Evolutionary conservation across 2,888 invertebrate genomes (phyloP), one percentile per base, ranked within the genome.

Genomic region (Actias luna): DNA sequence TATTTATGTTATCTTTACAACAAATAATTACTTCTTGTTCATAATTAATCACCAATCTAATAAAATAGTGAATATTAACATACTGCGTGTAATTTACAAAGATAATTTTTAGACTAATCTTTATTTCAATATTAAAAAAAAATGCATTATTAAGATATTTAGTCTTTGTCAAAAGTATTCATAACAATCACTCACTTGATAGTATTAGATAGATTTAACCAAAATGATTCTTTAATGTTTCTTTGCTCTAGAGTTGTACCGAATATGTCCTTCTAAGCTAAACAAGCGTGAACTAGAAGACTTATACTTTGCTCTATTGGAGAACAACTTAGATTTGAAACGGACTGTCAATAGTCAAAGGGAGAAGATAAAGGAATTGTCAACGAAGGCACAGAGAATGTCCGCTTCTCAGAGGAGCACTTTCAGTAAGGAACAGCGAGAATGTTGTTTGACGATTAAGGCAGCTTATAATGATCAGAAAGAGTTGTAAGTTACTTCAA

Each of bases 261-360:
- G 83, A 25, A 67, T 84, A 35, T 85, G 88, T 64, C 89, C 91
- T 7, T 88, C 93, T 61, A 94, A 94, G 78, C 86, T 95, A 69
- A 93, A 92, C 67, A 93, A 94, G 65, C 92, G 90, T 62, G 94
- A 95, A 63, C 81, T 96, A 58, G 95, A 96, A 78, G 95, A 96
- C 78, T 89, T 94, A 35, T 95, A 95, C 80, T 93, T 94, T 69
- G 87, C 93, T 5, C 70, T 95, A 55, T 83, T 94, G 62, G 95
- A 95, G 58, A 94, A 94, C 67, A 94, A 95, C 70, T 76, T 93
- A 58, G 86, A 93, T 16, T 78, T 96, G 58, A 96, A 96, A 74
- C 94, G 93, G 75, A 92, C 94, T 62, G 87, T 94, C 3, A 93
- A 95, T 61, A 83, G 84, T 36, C 95, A 95, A 69, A 93, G 94